Evolutionary conservation across 2,113 vertebrate species (phyloP), one percentile per base, ranked within the genome.

Genomic region (Reinhardtius hippoglossoides): DNA sequence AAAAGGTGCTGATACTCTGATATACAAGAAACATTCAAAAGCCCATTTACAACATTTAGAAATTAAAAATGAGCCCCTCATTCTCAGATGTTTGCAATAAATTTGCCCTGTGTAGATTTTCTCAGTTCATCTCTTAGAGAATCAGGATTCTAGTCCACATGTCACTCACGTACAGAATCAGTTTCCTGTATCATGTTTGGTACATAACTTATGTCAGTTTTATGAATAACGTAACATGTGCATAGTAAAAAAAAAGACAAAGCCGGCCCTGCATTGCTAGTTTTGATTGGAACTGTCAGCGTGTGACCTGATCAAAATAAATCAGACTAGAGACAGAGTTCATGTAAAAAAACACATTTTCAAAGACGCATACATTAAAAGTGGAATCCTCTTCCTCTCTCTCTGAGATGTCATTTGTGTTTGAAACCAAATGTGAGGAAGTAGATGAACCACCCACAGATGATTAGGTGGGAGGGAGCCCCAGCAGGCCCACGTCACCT

Each of bases 261-360:
- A 66, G 1, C 50, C 20, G n/a, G 63, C 16, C 21, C 62, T 9
- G 79, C 76, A 9, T 59, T 18, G 55, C 40, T 56, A 0, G 54
- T 65, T 82, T 40, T 72, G 58, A 85, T 50, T 73, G 80, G 60
- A 70, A 42, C 57, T 77, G 83, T 63, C 66, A 83, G 71, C 23
- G 26, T 48, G 31, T 56, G 66, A 59, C 61, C 80, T 50, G 23
- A 26, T 80, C 72, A 80, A 61, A 26, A 7, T 31, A 8, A 31
- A 31, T 31, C 31, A 7, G 31, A 31, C 31, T 31, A 7, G 35
- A 52, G 48, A 72, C 60, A 63, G 20, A 67, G 37, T 7, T 31
- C 6, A n/a, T 1, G 1, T 31, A 55, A 67, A 37, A 87, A 80
- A 79, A 68, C 63, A 74, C 52, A 65, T 76, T 67, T 61, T 52